Percentiles rank a stretch among this genome's conserved stretches.
Conservation (phyloP, 2,888 invertebrate species). For the Himalopsyche tibetana region DNA sequence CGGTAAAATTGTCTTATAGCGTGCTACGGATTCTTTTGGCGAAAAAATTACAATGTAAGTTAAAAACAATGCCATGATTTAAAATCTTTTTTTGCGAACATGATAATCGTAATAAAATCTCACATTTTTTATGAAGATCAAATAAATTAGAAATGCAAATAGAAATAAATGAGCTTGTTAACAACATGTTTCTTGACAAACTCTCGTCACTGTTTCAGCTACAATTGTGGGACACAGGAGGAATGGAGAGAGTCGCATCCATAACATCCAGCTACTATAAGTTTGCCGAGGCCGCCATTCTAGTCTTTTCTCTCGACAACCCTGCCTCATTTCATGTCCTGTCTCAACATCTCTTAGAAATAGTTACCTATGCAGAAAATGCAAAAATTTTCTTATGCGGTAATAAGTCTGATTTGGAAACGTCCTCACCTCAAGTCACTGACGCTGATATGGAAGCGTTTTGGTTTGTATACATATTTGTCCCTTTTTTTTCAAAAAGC, state of each 20-base stretch:
- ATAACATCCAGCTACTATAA: constrained; percentile 97
- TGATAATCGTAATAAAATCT: no score
- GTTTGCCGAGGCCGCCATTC: constrained; percentile 94
- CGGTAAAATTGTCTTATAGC: no score
- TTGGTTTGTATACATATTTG: constrained; percentile 76
- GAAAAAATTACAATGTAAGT: no score
- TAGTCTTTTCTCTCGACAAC: constrained; percentile 94
- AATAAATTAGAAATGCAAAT: no score
- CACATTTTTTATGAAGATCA: no score
- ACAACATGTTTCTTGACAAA: constrained; percentile 60
- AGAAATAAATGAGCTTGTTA: not conserved
- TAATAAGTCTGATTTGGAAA: constrained; percentile 91
- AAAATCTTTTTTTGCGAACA: no score
- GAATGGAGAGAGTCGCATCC: constrained; percentile 96
- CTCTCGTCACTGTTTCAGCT: constrained; percentile 78
- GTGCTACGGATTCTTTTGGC: no score
- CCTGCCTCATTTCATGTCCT: constrained; percentile 94
- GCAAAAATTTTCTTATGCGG: constrained; percentile 97
- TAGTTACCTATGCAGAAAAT: constrained; percentile 95
- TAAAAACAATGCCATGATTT: no score
- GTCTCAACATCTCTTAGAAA: constrained; percentile 94
- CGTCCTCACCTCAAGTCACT: constrained; percentile 85
- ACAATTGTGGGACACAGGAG: constrained; percentile 97
- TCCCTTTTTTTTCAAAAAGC: no score
- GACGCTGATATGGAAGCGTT: constrained; percentile 93